Evolutionary conservation across 2,113 vertebrate species (phyloP), one percentile per base, ranked within the genome.

Genomic region (Uropsilus gracilis): DNA sequence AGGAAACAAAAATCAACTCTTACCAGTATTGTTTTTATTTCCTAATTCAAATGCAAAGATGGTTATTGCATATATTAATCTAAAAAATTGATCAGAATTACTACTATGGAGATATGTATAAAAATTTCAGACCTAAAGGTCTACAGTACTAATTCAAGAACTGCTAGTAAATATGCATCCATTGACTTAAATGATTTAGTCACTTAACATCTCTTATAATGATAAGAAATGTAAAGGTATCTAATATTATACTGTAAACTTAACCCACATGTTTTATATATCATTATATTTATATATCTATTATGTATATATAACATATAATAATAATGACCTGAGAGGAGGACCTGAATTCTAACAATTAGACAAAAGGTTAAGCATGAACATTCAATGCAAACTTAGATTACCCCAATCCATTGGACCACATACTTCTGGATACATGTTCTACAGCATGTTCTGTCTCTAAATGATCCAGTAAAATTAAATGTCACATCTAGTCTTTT

Each of bases 71-170:
- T 34, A 59, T n/a, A 81, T 55, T 81, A 69, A 63, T 12, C 48
- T 32, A 72, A 89, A 53, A 94, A 91, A 59, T 80, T 55, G 57
- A 78, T 89, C 34, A 91, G 44, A 90, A 94, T 57, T 68, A n/a
- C 50, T 85, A 16, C 73, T 75, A 42, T 78, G n/a, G 76, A 85
- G 42, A 73, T 34, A 88, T 59, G 26, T 42, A 75, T 34, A 69
- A 84, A 88, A 80, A 34, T 34, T 84, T 82, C 69, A 91, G 57
- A 77, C 42, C 34, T 12, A 22, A 82, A 86, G 66, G 72, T 73
- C 44, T 78, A 69, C 90, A 95, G 73, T 32, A 57, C 37, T 59
- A 90, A 77, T 42, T 61, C 59, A 73, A 68, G 37, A 83, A 42
- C 30, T 34, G 48, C 16, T 28, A 46, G 37, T 53, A 71, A 75